Evolutionary conservation across 2,797 vertebrate genomes (phyloP).

Genomic region (Siniperca obscura): DNA sequence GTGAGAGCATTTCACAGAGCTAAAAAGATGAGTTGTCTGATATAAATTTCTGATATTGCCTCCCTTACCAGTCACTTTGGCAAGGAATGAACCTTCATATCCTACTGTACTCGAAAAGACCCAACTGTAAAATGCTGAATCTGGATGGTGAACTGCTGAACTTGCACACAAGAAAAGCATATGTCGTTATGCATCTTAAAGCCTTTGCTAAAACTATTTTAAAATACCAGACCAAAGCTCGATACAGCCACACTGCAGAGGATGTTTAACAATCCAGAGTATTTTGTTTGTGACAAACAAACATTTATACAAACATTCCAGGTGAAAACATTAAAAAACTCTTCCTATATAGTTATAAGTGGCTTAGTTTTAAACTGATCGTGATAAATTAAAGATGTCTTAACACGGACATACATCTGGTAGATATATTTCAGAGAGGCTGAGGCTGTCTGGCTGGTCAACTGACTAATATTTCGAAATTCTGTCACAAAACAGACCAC

Average conservation of each 20-base stretch:
- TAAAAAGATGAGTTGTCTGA: not conserved
- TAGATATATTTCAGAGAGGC: not conserved
- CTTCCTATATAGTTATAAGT: not conserved
- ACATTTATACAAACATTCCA: constrained; percentile 1
- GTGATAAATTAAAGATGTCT: not conserved
- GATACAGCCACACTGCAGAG: not conserved
- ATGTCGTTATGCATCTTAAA: not conserved
- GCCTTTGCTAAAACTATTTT: not conserved
- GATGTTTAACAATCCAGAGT: not conserved
- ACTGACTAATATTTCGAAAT: not conserved
- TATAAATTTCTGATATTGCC: not conserved
- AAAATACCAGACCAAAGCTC: not conserved
- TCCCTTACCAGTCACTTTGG: not conserved
- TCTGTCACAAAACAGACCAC: not conserved
- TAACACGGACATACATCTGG: not conserved
- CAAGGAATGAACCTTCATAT: not conserved
- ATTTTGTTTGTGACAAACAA: constrained; percentile 30
- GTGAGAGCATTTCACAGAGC: constrained; percentile 9
- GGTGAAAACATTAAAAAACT: not conserved
- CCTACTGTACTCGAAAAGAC: not conserved
- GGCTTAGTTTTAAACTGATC: not conserved
- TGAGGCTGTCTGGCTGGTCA: not conserved
- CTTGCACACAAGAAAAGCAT: not conserved
- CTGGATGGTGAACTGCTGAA: not conserved
- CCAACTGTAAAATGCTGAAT: not conserved